Conservation (phyloP, 1,140 invertebrate species). For the Archivesica marissinica region DNA sequence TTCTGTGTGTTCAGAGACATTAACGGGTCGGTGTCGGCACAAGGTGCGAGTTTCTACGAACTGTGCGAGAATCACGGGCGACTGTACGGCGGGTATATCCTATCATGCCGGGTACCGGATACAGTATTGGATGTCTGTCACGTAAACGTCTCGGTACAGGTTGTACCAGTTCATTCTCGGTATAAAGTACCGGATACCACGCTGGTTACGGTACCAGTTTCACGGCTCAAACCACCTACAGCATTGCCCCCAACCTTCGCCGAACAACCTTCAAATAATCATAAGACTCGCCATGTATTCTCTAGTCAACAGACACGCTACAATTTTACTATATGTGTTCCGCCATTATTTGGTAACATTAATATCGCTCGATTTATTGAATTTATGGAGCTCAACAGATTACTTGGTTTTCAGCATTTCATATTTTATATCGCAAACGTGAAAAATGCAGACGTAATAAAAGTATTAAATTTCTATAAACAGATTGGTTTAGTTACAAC, state of each 20-base stretch:
- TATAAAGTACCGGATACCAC: not conserved
- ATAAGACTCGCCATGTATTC: too few species aligned
- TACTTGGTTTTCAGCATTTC: conserved; percentile 81
- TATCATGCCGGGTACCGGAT: conserved; percentile 73
- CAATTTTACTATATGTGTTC: conserved; percentile 78
- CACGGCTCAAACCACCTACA: not conserved
- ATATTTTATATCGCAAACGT: conserved; percentile 76
- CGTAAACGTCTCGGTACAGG: conserved; percentile 49
- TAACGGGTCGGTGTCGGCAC: not conserved
- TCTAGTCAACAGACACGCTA: conserved; percentile 9
- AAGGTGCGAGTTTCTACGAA: conserved; percentile 65
- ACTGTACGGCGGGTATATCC: conserved; percentile 77
- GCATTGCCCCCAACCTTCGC: not conserved
- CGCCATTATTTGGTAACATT: conserved; percentile 80
- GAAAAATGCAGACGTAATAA: conserved; percentile 64
- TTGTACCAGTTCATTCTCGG: not conserved
- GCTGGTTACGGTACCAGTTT: not conserved
- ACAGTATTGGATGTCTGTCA: conserved; percentile 52
- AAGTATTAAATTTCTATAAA: conserved; percentile 76
- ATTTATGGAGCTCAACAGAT: conserved; percentile 78
- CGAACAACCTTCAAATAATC: too few species aligned
- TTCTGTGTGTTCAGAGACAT: conserved; percentile 62
- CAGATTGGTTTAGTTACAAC: conserved; percentile 68
- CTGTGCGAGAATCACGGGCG: conserved; percentile 82
- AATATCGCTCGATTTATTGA: conserved; percentile 74